Base-by-base conservation (phyloP, 2,113 vertebrate genomes). In the Chelonoidis abingdonii region DNA sequence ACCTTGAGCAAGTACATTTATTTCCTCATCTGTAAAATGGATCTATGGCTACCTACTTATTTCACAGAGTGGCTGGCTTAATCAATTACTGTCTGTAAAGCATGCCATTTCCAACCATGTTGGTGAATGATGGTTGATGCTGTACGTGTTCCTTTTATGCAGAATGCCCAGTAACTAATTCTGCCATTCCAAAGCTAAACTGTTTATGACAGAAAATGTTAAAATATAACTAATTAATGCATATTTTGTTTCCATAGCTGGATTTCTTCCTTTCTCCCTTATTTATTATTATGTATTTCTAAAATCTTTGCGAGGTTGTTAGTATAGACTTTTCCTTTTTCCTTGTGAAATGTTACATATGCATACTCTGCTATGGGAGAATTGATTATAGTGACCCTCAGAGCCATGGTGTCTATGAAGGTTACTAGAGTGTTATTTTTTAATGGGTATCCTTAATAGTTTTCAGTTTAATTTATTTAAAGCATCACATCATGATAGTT, bases 351-450 rank as follows among this genome's bases (percentile, higher is more conserved):
- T 88, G 84, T 83, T 81, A 88, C 50, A 94, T 22, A 88, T 57
- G 72, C 41, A 31, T n/a, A 56, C 31, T 75, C 83, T 83, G 87
- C 62, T 89, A 44, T 93, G 80, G 47, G 75, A 56, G 76, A 79
- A 93, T 44, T 76, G 59, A 94, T 56, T 65, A 96, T 80, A 89
- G 87, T 95, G 83, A 69, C 85, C 87, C 56, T 80, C 93, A 92
- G 89, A 96, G 54, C 59, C 8, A 52, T 65, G 50, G 52, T 92
- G 80, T 91, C 5, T 69, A 56, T 76, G 88, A 95, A 94, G 87
- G 93, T 95, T 97, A 95, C 92, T 97, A 93, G 44, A 65, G 12
- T 96, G 76, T 93, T 97, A 96, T 97, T 97, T 97, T 95, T 95
- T 87, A 93, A 88, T 90, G 94, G 84, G 76, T 96, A 93, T 95